Evolutionary conservation across 2,888 invertebrate genomes (phyloP).

Genomic region (Macroteleia sp.): DNA sequence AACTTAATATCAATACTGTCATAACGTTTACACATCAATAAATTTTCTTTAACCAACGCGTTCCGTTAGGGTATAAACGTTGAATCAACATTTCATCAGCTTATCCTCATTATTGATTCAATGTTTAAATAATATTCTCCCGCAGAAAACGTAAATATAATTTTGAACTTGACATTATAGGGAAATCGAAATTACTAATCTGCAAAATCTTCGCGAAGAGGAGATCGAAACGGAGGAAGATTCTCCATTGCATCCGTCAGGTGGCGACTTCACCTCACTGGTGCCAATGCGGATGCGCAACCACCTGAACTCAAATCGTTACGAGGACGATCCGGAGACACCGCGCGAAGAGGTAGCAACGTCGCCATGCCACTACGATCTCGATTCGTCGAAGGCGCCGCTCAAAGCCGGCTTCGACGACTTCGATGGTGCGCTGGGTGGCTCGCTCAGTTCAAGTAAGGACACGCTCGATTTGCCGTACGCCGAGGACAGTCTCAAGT

Average conservation of each 20-base stretch:
- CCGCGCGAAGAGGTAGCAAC: slow-evolving; percentile 11
- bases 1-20: no score
- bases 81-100: no score
- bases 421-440: slow-evolving; percentile 79
- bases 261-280: slow-evolving; percentile 77
- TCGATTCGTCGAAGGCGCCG: slow-evolving; percentile 78
- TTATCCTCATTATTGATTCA: no score
- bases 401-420: slow-evolving; percentile 81
- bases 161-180: slow-evolving; percentile 63
- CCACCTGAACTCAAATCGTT: slow-evolving; percentile 73
- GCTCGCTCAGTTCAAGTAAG: slow-evolving; percentile 78
- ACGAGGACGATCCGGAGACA: slow-evolving; percentile 64
- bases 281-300: slow-evolving; percentile 76
- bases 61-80: no score
- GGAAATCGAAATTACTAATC: slow-evolving; percentile 74
- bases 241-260: slow-evolving; percentile 77
- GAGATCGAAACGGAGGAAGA: slow-evolving; percentile 71
- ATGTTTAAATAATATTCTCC: no score
- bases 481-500: slow-evolving; percentile 79
- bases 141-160: no score
- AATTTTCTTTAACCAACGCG: no score
- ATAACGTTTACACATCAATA: no score
- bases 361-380: slow-evolving; percentile 66
- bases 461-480: slow-evolving; percentile 79
- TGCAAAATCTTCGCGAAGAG: slow-evolving; percentile 77